Percentiles rank a stretch among this genome's conserved stretches.
Conservation (phyloP, 2,113 vertebrate genomes). For the Puma concolor region DNA sequence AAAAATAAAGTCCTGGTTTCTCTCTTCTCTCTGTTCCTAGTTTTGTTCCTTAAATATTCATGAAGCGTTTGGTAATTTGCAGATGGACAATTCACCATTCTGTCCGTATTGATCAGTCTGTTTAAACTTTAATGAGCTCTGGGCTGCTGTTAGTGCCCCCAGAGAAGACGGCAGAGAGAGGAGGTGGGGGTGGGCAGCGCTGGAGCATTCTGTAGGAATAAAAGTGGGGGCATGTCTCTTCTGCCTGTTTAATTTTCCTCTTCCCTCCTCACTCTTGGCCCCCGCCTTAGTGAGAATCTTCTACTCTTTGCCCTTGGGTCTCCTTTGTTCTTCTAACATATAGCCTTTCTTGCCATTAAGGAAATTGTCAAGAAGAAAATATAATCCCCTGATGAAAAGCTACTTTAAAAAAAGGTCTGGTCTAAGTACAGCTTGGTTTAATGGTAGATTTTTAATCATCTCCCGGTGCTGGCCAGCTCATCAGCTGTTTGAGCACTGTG, state of each 20-base stretch:
- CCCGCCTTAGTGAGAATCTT: slow-evolving; percentile 48
- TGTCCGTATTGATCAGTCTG: slow-evolving; percentile 85
- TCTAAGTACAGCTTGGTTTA: slow-evolving; percentile 78
- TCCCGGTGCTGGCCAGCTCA: slow-evolving; percentile 59
- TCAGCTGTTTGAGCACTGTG: not conserved
- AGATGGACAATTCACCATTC: slow-evolving; percentile 85
- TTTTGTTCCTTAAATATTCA: slow-evolving; percentile 87
- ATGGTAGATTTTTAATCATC: slow-evolving; percentile 84
- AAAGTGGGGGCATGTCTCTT: slow-evolving; percentile 51
- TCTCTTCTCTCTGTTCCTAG: slow-evolving; percentile 63
- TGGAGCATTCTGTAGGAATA: slow-evolving; percentile 48
- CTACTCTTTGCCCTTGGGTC: slow-evolving; percentile 74
- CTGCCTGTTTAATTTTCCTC: slow-evolving; percentile 72
- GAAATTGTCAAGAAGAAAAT: slow-evolving; percentile 78
- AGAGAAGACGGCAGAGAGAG: slow-evolving; percentile 52
- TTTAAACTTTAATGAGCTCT: slow-evolving; percentile 88
- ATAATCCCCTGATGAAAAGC: slow-evolving; percentile 71
- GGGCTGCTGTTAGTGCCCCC: slow-evolving; percentile 74
- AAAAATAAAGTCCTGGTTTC: slow-evolving; percentile 61
- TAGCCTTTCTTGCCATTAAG: slow-evolving; percentile 67
- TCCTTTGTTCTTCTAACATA: slow-evolving; percentile 77
- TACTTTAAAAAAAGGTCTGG: slow-evolving; percentile 76
- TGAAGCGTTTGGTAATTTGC: slow-evolving; percentile 85
- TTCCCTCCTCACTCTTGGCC: not conserved
- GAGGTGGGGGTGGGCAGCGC: slow-evolving; percentile 22